Conservation (phyloP, 2,113 vertebrate genomes). For the Ameiurus melas region DNA sequence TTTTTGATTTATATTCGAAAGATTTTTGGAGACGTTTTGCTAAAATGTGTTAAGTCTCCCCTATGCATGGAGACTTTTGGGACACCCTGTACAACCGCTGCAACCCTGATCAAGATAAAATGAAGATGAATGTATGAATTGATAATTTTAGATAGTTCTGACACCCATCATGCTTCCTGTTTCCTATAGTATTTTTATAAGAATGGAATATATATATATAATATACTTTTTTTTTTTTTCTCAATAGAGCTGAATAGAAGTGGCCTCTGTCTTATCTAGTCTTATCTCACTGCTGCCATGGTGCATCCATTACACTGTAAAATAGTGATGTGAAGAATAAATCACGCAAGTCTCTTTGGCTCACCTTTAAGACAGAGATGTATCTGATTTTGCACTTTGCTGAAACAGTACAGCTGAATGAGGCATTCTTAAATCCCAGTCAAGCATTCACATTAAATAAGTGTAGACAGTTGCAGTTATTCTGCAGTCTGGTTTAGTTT, state of each 20-base stretch:
- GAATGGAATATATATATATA: neutral
- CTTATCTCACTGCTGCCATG: neutral
- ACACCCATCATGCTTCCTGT: neutral
- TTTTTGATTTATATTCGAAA: too few relatives aligned
- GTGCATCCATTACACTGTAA: neutral
- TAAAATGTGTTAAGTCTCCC: too few relatives aligned
- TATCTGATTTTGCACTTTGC: neutral
- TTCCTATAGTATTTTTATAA: neutral
- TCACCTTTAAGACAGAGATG: slow-evolving; percentile 8
- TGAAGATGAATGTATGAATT: neutral
- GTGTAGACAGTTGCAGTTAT: neutral
- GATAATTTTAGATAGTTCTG: neutral
- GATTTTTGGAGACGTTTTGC: too few relatives aligned
- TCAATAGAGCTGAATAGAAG: neutral
- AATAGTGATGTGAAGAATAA: slow-evolving; percentile 7
- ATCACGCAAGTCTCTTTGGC: neutral
- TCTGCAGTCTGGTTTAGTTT: neutral
- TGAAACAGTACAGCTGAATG: neutral
- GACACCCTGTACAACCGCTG: too few relatives aligned
- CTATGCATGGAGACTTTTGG: too few relatives aligned
- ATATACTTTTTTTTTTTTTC: neutral
- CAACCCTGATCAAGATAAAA: neutral
- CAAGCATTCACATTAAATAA: neutral
- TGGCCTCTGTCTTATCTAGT: neutral
- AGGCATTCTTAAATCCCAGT: neutral